Evolutionary conservation across 35 echinoderm and acorn worm genomes (phyloP).

Genomic region (Ptychodera flava): DNA sequence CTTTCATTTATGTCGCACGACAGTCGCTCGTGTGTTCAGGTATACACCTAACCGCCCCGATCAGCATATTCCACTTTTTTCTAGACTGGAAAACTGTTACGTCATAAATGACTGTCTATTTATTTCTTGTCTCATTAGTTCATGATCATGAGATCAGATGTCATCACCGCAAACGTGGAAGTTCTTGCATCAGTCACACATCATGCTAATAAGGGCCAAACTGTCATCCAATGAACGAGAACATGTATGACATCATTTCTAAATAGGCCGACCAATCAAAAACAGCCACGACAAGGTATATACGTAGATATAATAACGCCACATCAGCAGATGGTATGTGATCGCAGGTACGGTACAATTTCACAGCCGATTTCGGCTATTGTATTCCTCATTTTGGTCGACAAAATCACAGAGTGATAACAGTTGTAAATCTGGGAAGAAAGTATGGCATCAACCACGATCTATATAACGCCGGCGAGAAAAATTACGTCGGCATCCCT

Average conservation of each 20-base stretch:
- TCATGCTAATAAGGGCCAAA: not conserved
- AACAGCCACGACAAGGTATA: not conserved
- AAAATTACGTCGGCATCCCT: not conserved
- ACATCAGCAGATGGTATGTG: not conserved
- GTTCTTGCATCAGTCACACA: not conserved
- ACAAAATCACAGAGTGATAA: not conserved
- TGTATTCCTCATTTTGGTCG: not conserved
- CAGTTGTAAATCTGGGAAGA: not conserved
- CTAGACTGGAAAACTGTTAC: no score
- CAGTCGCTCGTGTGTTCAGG: no score
- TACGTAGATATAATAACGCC: not conserved
- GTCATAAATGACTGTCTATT: no score
- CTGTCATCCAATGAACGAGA: not conserved
- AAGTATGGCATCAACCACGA: not conserved
- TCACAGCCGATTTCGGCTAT: not conserved
- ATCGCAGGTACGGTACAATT: not conserved
- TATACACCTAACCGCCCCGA: no score
- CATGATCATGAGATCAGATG: no score
- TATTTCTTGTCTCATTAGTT: no score
- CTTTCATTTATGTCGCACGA: no score
- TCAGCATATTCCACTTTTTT: no score
- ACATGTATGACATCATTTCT: not conserved
- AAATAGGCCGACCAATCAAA: conserved; percentile 6
- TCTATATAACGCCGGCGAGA: not conserved
- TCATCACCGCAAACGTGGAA: no score